phyloP scores from a whole-genome alignment of 2,113 vertebrate species.

The Dromaius novaehollandiae region DNA sequence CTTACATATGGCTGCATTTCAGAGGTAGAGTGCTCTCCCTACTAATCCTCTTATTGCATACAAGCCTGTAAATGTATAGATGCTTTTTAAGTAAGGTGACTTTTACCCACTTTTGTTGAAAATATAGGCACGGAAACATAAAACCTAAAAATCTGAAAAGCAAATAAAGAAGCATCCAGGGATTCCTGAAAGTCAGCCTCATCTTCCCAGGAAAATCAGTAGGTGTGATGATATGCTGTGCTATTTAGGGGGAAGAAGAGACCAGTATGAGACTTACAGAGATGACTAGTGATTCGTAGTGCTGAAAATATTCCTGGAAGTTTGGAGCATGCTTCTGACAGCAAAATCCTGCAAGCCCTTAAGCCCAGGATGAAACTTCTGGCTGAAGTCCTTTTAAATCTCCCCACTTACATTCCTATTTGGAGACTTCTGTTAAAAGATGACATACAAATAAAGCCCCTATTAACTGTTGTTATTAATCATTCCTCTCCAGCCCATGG shows the following conservation, averaged over 20 bases:
- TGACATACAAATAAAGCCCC: background rate
- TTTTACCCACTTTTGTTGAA: background rate
- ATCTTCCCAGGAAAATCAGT: background rate
- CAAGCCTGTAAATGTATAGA: rapidly evolving
- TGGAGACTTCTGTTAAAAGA: background rate
- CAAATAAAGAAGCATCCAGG: background rate
- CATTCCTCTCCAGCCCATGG: background rate
- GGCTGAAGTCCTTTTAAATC: background rate
- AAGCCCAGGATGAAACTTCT: background rate
- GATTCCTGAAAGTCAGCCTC: background rate
- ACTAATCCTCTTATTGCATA: background rate
- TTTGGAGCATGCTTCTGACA: background rate
- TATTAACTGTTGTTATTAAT: background rate
- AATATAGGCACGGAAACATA: background rate
- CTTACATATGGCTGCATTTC: background rate
- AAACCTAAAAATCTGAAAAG: background rate
- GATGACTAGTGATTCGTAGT: background rate
- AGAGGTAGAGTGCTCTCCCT: background rate
- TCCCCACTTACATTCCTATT: background rate
- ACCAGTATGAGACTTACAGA: background rate
- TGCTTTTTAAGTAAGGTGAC: background rate
- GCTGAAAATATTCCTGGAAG: background rate
- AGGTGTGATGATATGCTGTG: background rate
- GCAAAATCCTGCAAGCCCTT: background rate
- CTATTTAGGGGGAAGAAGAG: background rate